Conservation (phyloP, 2,113 vertebrate species). For the Pogona vitticeps region DNA sequence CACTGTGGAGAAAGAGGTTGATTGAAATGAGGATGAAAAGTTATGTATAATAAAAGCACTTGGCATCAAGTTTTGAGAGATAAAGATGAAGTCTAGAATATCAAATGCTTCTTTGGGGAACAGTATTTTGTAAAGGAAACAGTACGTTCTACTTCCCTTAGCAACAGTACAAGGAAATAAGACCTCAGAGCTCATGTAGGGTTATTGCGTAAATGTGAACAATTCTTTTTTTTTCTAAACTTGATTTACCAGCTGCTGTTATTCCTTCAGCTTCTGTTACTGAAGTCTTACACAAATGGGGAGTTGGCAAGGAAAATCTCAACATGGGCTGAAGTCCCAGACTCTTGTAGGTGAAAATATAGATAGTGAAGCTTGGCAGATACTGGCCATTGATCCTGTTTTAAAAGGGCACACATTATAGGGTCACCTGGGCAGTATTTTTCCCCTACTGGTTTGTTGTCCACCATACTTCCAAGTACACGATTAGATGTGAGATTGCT, state of each 20-base stretch:
- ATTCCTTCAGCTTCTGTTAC: background rate
- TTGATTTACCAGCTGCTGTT: constrained; percentile 19
- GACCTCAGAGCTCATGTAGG: background rate
- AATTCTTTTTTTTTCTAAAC: background rate
- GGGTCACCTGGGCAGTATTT: too few species aligned
- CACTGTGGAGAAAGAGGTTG: background rate
- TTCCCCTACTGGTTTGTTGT: too few species aligned
- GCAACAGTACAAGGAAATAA: constrained; percentile 23
- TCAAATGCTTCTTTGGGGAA: constrained; percentile 20
- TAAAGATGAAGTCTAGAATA: constrained; percentile 29
- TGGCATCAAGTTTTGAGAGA: background rate
- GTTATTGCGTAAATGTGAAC: constrained; percentile 17
- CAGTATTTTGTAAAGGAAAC: constrained; percentile 30
- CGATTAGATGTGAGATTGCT: too few species aligned
- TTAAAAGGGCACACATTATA: too few species aligned
- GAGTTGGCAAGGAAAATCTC: too few species aligned
- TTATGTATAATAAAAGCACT: background rate
- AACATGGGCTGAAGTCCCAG: background rate
- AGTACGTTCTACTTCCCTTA: constrained; percentile 41
- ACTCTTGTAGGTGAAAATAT: background rate
- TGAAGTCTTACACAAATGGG: background rate
- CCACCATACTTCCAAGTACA: too few species aligned
- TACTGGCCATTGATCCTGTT: too few species aligned
- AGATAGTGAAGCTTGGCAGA: background rate
- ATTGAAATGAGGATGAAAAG: background rate